Conservation (phyloP, 2,113 vertebrate species). For the Solea senegalensis region DNA sequence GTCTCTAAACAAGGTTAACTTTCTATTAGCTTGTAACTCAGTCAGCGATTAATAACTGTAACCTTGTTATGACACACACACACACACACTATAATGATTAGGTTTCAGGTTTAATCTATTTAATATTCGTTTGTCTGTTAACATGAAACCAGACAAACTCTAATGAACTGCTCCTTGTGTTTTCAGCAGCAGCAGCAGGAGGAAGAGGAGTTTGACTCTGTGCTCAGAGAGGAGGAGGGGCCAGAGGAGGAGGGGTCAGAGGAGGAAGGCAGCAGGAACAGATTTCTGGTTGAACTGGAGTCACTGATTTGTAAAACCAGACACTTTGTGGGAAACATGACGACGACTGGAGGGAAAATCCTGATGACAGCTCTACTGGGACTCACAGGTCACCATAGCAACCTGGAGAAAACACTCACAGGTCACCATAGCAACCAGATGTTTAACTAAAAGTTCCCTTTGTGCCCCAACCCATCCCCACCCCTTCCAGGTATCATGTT, state of each 20-base stretch:
- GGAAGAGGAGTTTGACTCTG: conserved; percentile 86
- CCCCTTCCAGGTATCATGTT: conserved; percentile 88
- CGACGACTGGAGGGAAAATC: conserved; percentile 89
- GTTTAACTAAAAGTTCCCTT: neutral
- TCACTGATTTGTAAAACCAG: conserved; percentile 85
- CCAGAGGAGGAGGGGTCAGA: conserved; percentile 58
- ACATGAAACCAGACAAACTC: conserved; percentile 25
- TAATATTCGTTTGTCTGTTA: conserved; percentile 20
- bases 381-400: conserved; percentile 62
- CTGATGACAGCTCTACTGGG: conserved; percentile 91
- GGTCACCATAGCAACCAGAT: neutral
- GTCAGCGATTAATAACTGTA: conserved; percentile 61
- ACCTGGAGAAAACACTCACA: neutral
- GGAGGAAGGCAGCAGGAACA: conserved; percentile 80
- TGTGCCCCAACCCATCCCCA: no score
- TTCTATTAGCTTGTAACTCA: conserved; percentile 49
- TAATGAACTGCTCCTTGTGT: conserved; percentile 12
- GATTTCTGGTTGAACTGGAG: conserved; percentile 85
- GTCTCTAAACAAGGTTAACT: conserved; percentile 48
- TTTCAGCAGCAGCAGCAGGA: conserved; percentile 58
- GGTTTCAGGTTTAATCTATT: conserved; percentile 32
- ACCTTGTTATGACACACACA: conserved; percentile 34
- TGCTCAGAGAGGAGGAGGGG: conserved; percentile 52
- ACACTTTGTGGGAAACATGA: conserved; percentile 89
- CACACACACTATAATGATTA: conserved; percentile 31